A percentile compares a stretch with the other conserved stretches of the same genome.
Evolutionary conservation across 2,797 vertebrate genomes (phyloP).

Genomic region (Halcyon chelicuti): DNA sequence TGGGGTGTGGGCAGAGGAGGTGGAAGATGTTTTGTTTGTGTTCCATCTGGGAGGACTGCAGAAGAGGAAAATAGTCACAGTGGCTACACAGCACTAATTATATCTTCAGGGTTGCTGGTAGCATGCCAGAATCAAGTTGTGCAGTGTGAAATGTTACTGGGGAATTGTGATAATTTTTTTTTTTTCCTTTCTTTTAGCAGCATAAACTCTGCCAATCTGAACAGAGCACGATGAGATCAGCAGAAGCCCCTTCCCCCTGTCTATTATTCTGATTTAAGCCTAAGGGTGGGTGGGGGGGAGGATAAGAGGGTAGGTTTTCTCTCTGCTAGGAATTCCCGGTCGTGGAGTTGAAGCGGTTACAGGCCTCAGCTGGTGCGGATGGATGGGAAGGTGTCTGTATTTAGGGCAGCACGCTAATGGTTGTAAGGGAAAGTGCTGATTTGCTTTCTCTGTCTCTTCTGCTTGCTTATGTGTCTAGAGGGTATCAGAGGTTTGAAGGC

Average conservation of each 20-base stretch:
- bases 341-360: not conserved
- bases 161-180: not conserved
- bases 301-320: not conserved
- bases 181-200: not conserved
- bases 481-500: not conserved
- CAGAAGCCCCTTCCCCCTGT: not conserved
- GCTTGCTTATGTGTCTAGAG: not conserved
- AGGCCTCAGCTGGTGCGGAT: not conserved
- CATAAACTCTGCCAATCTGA: conserved; percentile 3
- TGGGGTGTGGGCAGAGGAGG: not conserved
- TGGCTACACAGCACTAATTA: conserved; percentile 65
- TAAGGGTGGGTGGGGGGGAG: not conserved
- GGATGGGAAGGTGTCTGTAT: not conserved
- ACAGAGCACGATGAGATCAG: not conserved
- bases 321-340: not conserved
- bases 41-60: conserved; percentile 40
- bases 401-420: not conserved
- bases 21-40: conserved; percentile 50
- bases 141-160: conserved; percentile 28
- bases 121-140: conserved; percentile 12
- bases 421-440: not conserved
- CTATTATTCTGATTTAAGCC: not conserved
- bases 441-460: not conserved
- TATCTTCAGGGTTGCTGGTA: conserved; percentile 61
- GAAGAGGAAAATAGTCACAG: conserved; percentile 46